These are phyloP conservation scores for Porphyrio hochstetteri DNA, from an alignment of 2,113 vertebrate species.

Conservation along the genomic window DNA sequence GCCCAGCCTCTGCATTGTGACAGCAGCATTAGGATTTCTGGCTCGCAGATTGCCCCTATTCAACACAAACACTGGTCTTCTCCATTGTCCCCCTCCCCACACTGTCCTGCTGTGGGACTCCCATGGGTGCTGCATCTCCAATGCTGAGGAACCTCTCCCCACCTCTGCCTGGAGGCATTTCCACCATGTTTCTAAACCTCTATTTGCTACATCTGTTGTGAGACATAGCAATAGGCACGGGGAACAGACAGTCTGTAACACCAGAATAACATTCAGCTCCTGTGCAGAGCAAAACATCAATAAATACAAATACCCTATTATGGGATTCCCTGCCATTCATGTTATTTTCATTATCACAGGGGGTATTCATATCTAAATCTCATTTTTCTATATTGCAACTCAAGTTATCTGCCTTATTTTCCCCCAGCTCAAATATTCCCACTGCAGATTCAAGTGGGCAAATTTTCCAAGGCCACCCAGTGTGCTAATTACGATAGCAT, in stretches of 20 bases:
- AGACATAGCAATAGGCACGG: not conserved
- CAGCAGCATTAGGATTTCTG: not conserved
- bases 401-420: not conserved
- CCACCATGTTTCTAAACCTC: not conserved
- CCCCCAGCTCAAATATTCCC: not conserved
- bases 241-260: not conserved
- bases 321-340: not conserved
- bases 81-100: no score
- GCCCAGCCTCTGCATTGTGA: not conserved
- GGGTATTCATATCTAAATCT: not conserved
- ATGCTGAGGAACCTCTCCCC: fast-evolving
- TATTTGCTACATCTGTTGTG: not conserved
- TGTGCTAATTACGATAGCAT: not conserved
- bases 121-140: not conserved
- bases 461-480: not conserved
- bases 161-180: not conserved
- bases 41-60: not conserved
- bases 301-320: not conserved
- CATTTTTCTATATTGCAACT: not conserved
- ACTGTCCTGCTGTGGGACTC: not conserved
- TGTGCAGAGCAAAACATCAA: not conserved
- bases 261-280: not conserved
- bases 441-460: not conserved
- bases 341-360: not conserved
- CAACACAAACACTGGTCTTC: not conserved